These are phyloP conservation scores for Discoglossus pictus DNA, from an alignment of 2,797 vertebrate species.

Conservation along the genomic window DNA sequence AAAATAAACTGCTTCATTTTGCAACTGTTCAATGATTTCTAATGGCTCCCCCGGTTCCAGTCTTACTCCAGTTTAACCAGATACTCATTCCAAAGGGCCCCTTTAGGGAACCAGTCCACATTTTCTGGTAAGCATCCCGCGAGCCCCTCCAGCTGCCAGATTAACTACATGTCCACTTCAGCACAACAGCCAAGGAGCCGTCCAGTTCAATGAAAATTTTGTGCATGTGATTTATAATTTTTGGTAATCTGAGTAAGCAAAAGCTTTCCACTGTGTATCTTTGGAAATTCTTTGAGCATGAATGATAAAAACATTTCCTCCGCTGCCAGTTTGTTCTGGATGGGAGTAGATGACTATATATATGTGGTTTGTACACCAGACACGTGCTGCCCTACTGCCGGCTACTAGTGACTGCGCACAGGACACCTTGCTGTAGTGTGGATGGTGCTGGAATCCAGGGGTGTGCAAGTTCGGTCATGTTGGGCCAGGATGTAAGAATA, in stretches of 20 bases:
- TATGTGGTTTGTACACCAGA: too few relatives aligned
- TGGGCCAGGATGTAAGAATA: too few relatives aligned
- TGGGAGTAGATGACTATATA: not conserved
- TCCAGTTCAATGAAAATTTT: slow-evolving; percentile 50
- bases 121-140: slow-evolving; percentile 38
- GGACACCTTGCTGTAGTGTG: too few relatives aligned
- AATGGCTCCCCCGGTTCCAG: slow-evolving; percentile 20
- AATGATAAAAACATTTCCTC: slow-evolving; percentile 49
- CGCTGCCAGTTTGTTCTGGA: slow-evolving; percentile 32
- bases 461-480: too few relatives aligned
- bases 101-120: slow-evolving; percentile 20
- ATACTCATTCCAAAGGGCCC: slow-evolving; percentile 25
- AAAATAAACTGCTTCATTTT: not conserved
- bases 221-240: slow-evolving; percentile 47
- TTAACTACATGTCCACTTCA: slow-evolving; percentile 38
- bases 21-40: slow-evolving; percentile 21
- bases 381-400: too few relatives aligned
- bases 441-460: too few relatives aligned
- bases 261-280: slow-evolving; percentile 48
- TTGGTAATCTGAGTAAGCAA: slow-evolving; percentile 47
- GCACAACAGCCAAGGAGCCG: slow-evolving; percentile 32
- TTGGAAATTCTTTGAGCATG: slow-evolving; percentile 49
- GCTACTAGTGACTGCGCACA: too few relatives aligned
- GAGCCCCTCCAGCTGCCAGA: slow-evolving; percentile 38
- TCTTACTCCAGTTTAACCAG: slow-evolving; percentile 18